A percentile compares a stretch with the other conserved stretches of the same genome.
These are phyloP conservation scores for Bicyclus anynana DNA, from an alignment of 1,140 invertebrate species.

Conservation along the genomic window DNA sequence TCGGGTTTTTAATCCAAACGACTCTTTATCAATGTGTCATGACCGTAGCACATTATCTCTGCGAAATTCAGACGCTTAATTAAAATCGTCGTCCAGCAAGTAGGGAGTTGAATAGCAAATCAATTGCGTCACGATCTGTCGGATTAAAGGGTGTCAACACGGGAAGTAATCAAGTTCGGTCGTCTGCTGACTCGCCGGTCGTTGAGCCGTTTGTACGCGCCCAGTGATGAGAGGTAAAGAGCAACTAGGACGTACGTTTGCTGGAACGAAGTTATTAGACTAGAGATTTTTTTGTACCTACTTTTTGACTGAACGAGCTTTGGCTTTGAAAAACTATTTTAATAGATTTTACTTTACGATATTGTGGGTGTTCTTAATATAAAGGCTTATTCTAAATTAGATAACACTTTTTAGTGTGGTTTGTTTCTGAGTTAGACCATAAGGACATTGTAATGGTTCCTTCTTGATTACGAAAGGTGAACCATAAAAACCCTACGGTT, in stretches of 20 bases:
- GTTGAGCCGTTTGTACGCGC: background rate
- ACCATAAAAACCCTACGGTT: too few species aligned
- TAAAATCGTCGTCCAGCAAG: slow-evolving; percentile 16
- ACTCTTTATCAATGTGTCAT: background rate
- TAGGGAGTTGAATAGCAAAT: slow-evolving; percentile 16
- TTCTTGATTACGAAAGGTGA: too few species aligned
- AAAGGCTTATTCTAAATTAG: too few species aligned
- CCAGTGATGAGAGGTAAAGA: background rate
- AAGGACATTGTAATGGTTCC: too few species aligned
- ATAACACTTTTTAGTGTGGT: too few species aligned
- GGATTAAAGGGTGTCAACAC: slow-evolving; percentile 28
- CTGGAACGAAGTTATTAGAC: background rate
- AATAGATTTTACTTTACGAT: too few species aligned
- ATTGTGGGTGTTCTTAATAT: too few species aligned
- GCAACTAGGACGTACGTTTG: background rate
- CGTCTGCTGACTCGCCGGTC: slow-evolving; percentile 19
- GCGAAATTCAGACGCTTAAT: background rate
- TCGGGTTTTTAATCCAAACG: background rate
- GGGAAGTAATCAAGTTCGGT: slow-evolving; percentile 25
- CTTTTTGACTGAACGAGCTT: too few species aligned
- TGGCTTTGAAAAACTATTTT: too few species aligned
- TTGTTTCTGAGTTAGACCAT: too few species aligned
- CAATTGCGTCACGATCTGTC: slow-evolving; percentile 18
- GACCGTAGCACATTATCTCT: background rate
- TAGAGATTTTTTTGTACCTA: background rate